Percentiles rank a stretch among this genome's conserved stretches.
Conservation (phyloP, 37 sponge, comb jelly and placozoan genomes). For the Tethya wilhelma region DNA sequence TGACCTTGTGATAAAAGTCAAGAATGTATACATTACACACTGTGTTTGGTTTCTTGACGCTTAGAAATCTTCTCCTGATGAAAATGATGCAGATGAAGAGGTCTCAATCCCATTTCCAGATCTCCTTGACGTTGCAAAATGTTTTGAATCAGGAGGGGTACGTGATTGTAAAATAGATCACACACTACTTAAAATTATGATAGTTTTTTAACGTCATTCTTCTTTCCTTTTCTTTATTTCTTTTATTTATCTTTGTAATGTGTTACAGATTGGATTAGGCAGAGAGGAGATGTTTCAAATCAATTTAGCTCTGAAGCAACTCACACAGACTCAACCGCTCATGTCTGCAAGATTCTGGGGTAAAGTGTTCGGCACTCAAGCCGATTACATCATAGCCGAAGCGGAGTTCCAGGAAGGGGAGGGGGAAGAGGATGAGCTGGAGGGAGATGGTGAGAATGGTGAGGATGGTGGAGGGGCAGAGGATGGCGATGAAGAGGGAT, state of each 20-base stretch:
- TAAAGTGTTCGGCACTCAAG: constrained; percentile 87
- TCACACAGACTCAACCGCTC: constrained; percentile 73
- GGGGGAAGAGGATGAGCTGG: constrained; percentile 89
- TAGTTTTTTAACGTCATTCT: not conserved
- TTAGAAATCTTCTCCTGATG: constrained; percentile 53
- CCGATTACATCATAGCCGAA: constrained; percentile 95
- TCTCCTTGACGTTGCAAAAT: constrained; percentile 75
- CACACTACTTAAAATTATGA: not conserved
- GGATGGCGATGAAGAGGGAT: constrained; percentile 29
- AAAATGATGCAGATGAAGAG: constrained; percentile 90
- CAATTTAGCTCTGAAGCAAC: constrained; percentile 88
- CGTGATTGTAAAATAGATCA: constrained; percentile 31
- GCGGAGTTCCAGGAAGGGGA: constrained; percentile 89
- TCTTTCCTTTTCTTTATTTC: not conserved
- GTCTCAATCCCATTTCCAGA: constrained; percentile 87
- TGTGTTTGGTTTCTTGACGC: not conserved
- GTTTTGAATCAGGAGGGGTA: constrained; percentile 93
- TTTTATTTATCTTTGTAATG: not conserved
- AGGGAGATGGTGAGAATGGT: constrained; percentile 58
- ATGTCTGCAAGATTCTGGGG: constrained; percentile 94
- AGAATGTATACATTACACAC: not conserved
- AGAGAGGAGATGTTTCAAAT: constrained; percentile 84
- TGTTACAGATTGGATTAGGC: constrained; percentile 81
- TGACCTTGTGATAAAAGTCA: not conserved
- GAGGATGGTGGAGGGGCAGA: constrained; percentile 15